Conservation (phyloP, 1,140 invertebrate species). For the Pollicipes pollicipes region DNA sequence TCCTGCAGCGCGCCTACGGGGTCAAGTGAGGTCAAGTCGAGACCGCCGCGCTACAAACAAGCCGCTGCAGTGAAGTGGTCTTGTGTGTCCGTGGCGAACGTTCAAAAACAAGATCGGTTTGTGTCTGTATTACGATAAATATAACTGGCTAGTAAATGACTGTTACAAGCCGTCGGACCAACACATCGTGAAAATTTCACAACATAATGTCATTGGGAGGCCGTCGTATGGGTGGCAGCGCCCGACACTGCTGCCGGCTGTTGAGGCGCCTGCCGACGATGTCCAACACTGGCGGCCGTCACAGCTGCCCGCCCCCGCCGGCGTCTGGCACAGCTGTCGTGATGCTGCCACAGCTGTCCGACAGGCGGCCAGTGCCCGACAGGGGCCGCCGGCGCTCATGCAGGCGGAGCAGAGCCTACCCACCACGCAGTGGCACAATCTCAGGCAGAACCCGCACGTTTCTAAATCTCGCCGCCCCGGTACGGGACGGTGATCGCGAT, state of each 20-base stretch:
- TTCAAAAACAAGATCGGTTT: too few relatives aligned
- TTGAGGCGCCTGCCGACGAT: neutral
- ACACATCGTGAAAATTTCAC: neutral
- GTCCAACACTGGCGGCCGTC: too few relatives aligned
- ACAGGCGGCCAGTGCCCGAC: neutral
- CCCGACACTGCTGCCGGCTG: neutral
- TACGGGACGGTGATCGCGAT: neutral
- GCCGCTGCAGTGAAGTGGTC: too few relatives aligned
- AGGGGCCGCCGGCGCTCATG: too few relatives aligned
- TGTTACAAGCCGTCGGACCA: neutral
- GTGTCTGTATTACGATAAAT: slow-evolving; percentile 1
- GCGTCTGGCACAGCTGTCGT: too few relatives aligned
- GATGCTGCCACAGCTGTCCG: too few relatives aligned
- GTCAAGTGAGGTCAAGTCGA: too few relatives aligned
- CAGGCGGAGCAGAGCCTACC: neutral
- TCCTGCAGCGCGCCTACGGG: too few relatives aligned
- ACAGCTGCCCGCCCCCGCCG: too few relatives aligned
- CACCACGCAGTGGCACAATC: neutral
- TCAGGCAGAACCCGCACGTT: neutral
- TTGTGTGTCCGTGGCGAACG: too few relatives aligned
- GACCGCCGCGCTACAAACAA: too few relatives aligned
- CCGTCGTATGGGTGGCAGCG: too few relatives aligned
- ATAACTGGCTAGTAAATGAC: neutral
- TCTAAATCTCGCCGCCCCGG: neutral
- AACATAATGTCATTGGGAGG: neutral